Evolutionary conservation across 2,113 vertebrate species (phyloP), one percentile per base, ranked within the genome.

Genomic region (Chloropsis hardwickii): DNA sequence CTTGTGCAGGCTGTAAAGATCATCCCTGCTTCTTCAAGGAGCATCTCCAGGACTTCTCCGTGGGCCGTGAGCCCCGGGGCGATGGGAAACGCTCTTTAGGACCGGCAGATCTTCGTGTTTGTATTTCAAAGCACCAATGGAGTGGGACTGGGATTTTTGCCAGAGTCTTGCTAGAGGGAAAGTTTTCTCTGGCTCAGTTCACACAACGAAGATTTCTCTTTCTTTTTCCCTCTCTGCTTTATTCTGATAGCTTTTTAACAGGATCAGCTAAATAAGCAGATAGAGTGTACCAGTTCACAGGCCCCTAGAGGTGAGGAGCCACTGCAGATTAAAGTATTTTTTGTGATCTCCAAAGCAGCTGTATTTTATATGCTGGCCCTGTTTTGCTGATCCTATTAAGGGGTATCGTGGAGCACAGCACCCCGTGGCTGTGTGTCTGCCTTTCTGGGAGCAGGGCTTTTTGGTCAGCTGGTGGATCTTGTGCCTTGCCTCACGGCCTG

Each of bases 141-240:
- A 90, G 67, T 42, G 80, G 82, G 83, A 83, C 91, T 96, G 95
- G 93, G 95, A 94, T 88, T 86, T 96, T 85, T 93, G 92, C 93
- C 93, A 80, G 86, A 91, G 90, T 92, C 92, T 95, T 96, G 96
- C 96, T 96, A 29, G 95, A 97, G 96, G 96, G 96, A 61, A 95
- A 92, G 88, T 96, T 97, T 97, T 89, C 87, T 82, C 80, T 92
- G 87, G 73, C 86, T 97, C 91, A 14, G 60, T 92, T 96, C 87
- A 81, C 56, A 33, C 12, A 7, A 94, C 0, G 10, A 94, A 83
- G 92, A 40, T 33, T 42, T 48, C 33, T 57, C 42, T 53, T 42
- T 50, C 39, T 28, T 22, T 37, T 19, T 1, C 14, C 31, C 14
- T 18, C 17, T 50, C 70, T 19, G 58, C 88, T 96, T 96, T 93